phyloP scores from a whole-genome alignment of 2,888 invertebrate genomes.

The Pseudeuparius sepicola region DNA sequence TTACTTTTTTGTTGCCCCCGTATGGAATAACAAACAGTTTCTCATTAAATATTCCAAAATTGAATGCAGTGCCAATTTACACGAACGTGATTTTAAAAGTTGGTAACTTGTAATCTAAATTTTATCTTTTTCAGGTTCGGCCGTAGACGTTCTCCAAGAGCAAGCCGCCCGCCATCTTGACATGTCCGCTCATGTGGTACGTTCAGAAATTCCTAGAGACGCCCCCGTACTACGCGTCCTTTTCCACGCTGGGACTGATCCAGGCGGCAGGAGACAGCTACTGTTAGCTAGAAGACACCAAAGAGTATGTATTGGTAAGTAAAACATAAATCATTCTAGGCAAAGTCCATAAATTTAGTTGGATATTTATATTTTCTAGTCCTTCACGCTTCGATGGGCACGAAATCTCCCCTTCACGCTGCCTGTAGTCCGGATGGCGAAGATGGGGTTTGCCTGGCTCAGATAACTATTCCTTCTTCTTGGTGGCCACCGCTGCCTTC shows the following conservation, averaged over 20 bases:
- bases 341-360: not conserved
- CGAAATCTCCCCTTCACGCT: constrained; percentile 60
- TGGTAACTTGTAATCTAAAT: not conserved
- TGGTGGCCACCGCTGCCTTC: constrained; percentile 80
- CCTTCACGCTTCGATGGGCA: constrained; percentile 57
- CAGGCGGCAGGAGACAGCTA: constrained; percentile 64
- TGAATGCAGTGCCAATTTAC: too few species aligned
- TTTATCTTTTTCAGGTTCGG: constrained; percentile 27
- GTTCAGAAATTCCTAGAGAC: constrained; percentile 74
- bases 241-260: constrained; percentile 84
- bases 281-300: constrained; percentile 51
- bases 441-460: constrained; percentile 83
- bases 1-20: too few species aligned
- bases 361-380: constrained; percentile 35
- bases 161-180: constrained; percentile 70
- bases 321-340: not conserved
- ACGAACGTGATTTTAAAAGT: not conserved
- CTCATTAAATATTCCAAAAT: too few species aligned
- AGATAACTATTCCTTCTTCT: constrained; percentile 72
- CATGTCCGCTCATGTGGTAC: constrained; percentile 90
- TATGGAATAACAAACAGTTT: too few species aligned
- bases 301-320: constrained; percentile 50
- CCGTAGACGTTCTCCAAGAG: constrained; percentile 47
- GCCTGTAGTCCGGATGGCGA: constrained; percentile 91
- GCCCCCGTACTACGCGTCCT: constrained; percentile 86